A percentile compares a stretch with the other conserved stretches of the same genome.
Conservation (phyloP, 2,113 vertebrate species). For the Platanista minor region DNA sequence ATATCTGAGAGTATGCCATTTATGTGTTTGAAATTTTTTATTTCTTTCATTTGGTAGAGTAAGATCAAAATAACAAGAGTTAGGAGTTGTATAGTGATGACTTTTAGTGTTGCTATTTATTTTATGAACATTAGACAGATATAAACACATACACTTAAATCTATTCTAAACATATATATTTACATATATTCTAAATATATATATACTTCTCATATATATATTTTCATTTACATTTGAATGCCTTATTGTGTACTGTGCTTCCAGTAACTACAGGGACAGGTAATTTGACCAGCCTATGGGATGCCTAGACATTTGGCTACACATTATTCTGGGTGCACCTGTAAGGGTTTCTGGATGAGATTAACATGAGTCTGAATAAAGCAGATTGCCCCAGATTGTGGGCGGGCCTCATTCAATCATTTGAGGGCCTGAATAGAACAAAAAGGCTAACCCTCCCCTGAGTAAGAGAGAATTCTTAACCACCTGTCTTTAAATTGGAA, state of each 20-base stretch:
- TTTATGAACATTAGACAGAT: not conserved
- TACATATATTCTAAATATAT: not conserved
- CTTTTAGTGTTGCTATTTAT: not conserved
- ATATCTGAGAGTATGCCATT: not conserved
- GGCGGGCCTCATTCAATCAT: not conserved
- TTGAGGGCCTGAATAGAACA: not conserved
- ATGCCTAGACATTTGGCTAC: not conserved
- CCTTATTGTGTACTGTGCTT: not conserved
- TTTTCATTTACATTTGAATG: not conserved
- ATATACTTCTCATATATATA: not conserved
- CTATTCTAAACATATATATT: not conserved
- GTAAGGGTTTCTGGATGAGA: not conserved
- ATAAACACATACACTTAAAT: not conserved
- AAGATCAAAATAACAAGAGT: not conserved
- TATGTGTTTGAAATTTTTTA: not conserved
- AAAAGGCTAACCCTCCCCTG: not conserved
- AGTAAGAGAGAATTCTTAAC: not conserved
- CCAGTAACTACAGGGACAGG: not conserved
- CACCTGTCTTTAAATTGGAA: not conserved
- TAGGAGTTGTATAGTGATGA: not conserved
- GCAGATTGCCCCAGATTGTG: not conserved
- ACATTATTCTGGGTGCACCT: not conserved
- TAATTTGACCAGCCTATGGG: not conserved
- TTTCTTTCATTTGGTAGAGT: not conserved
- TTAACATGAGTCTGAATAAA: not conserved